A percentile compares a stretch with the other conserved stretches of the same genome.
Evolutionary conservation across 2,888 invertebrate genomes (phyloP).

Genomic region (Molorchus minor): DNA sequence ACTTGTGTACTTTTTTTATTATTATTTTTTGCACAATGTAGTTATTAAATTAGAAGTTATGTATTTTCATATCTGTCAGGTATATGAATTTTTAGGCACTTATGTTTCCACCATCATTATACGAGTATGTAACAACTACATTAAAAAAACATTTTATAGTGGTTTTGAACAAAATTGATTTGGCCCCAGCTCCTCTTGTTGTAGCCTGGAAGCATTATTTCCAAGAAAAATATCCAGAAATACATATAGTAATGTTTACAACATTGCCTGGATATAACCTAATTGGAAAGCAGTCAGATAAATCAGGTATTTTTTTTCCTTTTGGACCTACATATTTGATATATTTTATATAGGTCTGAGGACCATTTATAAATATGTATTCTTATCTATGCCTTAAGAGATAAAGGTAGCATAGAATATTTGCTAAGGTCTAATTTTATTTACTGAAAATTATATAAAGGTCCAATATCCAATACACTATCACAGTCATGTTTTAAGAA

Average conservation of each 20-base stretch:
- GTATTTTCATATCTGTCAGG: neutral
- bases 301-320: slow-evolving; percentile 66
- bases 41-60: too few species aligned
- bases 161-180: slow-evolving; percentile 91
- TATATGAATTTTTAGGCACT: slow-evolving; percentile 67
- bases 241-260: slow-evolving; percentile 84
- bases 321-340: too few species aligned
- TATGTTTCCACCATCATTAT: slow-evolving; percentile 91
- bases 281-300: slow-evolving; percentile 66
- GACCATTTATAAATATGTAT: too few species aligned
- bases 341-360: too few species aligned
- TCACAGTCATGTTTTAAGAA: too few species aligned
- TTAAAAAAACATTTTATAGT: slow-evolving; percentile 87
- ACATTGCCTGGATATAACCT: slow-evolving; percentile 82
- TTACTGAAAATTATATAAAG: too few species aligned
- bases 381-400: too few species aligned
- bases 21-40: too few species aligned
- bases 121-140: slow-evolving; percentile 77
- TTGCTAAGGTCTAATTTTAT: too few species aligned
- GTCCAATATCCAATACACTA: too few species aligned
- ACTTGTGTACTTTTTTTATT: too few species aligned
- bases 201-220: slow-evolving; percentile 90
- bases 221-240: slow-evolving; percentile 71
- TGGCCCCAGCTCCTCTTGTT: slow-evolving; percentile 82
- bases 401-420: too few species aligned